phyloP scores from a whole-genome alignment of 2,797 vertebrate species.

The Orientallactaga sibirica region DNA sequence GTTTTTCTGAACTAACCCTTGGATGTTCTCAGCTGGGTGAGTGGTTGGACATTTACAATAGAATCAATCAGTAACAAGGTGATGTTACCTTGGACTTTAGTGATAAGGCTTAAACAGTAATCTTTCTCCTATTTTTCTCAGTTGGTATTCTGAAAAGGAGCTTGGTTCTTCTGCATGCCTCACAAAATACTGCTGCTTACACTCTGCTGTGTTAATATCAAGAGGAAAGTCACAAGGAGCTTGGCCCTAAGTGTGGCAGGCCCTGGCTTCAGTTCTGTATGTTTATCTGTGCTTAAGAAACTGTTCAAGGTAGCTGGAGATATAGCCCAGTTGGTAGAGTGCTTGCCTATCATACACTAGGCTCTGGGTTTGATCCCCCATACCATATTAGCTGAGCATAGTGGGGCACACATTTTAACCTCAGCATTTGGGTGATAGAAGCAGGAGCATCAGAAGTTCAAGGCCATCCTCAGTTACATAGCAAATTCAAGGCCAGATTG shows the following conservation, averaged over 20 bases:
- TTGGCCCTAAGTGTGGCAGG: background rate
- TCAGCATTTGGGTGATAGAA: background rate
- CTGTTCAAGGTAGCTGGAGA: background rate
- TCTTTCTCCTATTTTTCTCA: background rate
- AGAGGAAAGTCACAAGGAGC: background rate
- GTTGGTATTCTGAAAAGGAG: background rate
- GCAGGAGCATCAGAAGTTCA: background rate
- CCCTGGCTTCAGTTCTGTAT: background rate
- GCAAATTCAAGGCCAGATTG: background rate
- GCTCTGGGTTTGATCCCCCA: background rate
- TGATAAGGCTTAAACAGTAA: slow-evolving; percentile 46
- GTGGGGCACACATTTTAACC: too few relatives aligned
- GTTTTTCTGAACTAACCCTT: slow-evolving; percentile 63
- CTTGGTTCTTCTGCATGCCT: background rate
- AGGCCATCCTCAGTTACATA: too few relatives aligned
- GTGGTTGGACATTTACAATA: slow-evolving; percentile 58
- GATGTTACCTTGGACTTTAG: slow-evolving; percentile 46
- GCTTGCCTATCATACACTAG: background rate
- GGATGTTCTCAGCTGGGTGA: background rate
- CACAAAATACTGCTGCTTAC: background rate
- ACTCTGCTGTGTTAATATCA: background rate
- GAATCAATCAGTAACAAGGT: slow-evolving; percentile 59
- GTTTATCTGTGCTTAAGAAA: background rate
- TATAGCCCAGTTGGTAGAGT: background rate
- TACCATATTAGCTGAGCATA: background rate